Evolutionary conservation across 2,888 invertebrate species (phyloP).

Genomic region (Drosophila eohydei): DNA sequence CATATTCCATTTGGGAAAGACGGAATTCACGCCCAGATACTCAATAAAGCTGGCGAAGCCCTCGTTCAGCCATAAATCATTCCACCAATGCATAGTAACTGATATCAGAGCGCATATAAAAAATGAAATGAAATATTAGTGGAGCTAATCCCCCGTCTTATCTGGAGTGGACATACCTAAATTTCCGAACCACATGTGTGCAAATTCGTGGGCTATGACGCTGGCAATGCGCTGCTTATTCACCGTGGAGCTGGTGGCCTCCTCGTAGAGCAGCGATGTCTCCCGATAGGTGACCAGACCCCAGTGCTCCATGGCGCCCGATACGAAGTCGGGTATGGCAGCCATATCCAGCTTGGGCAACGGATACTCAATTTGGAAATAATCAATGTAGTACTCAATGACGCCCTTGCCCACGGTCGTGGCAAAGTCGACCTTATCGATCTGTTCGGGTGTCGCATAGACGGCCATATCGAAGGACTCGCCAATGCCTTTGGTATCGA

Average conservation of each 20-base stretch:
- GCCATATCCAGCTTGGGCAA: constrained; percentile 92
- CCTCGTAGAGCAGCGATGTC: constrained; percentile 92
- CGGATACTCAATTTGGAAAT: constrained; percentile 94
- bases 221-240: constrained; percentile 92
- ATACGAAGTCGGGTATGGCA: constrained; percentile 85
- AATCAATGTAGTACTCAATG: constrained; percentile 92
- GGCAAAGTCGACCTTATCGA: constrained; percentile 92
- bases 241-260: constrained; percentile 89
- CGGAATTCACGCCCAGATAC: constrained; percentile 90
- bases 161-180: constrained; percentile 86
- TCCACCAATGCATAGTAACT: constrained; percentile 98
- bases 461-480: constrained; percentile 89
- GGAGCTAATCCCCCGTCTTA: neutral
- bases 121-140: constrained; percentile 2
- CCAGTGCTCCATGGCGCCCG: constrained; percentile 99
- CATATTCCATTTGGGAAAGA: constrained; percentile 92
- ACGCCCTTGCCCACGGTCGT: constrained; percentile 89
- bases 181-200: constrained; percentile 98
- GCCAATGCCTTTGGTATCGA: constrained; percentile 87
- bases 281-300: constrained; percentile 96
- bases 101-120: constrained; percentile 65
- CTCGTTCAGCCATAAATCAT: constrained; percentile 96
- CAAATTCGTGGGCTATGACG: constrained; percentile 96
- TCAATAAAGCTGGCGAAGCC: constrained; percentile 97
- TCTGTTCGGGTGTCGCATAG: constrained; percentile 91